Evolutionary conservation across 2,113 vertebrate genomes (phyloP), one percentile per base, ranked within the genome.

Genomic region (Tylochromis polylepis): DNA sequence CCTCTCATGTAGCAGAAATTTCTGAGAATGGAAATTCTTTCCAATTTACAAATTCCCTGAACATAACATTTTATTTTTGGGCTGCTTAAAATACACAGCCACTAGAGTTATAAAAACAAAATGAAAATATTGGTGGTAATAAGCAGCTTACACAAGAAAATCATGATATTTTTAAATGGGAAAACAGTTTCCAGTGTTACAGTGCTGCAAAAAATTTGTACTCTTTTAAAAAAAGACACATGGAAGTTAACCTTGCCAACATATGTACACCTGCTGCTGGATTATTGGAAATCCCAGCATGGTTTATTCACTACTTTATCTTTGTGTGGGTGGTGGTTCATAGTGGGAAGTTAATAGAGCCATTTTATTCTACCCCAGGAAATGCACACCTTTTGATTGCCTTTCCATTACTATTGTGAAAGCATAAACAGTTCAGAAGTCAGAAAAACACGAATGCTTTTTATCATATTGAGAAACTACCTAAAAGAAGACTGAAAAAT

Each of bases 301-400:
- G 86, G 36, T 87, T 87, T 89, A 31, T 53, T 24, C 20, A 56
- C 55, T 72, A 67, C 49, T 84, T 92, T 90, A 88, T 85, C 90
- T 85, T 80, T 56, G 81, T 41, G 83, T 90, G 84, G 85, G 72
- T 65, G 79, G 43, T 56, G 83, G 38, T 83, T 57, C 85, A 89
- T 58, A 75, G 81, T 90, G 88, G 78, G 85, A 90, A 87, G 85
- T 90, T 92, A 91, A 92, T 90, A 91, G 85, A 82, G 81, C 46
- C 84, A 70, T 86, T 79, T 86, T 83, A 87, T 82, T 72, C 81
- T 86, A 41, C 87, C 78, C 36, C 65, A 81, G 85, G 81, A 88
- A 85, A 82, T 57, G 2, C 11, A 34, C 59, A 89, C 88, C 87
- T 83, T 88, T 72, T 85, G 78, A 90, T 85, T 91, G 81, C 41